Evolutionary conservation across 2,113 vertebrate genomes (phyloP), one percentile per base, ranked within the genome.

Genomic region (Hiodon tergisus): DNA sequence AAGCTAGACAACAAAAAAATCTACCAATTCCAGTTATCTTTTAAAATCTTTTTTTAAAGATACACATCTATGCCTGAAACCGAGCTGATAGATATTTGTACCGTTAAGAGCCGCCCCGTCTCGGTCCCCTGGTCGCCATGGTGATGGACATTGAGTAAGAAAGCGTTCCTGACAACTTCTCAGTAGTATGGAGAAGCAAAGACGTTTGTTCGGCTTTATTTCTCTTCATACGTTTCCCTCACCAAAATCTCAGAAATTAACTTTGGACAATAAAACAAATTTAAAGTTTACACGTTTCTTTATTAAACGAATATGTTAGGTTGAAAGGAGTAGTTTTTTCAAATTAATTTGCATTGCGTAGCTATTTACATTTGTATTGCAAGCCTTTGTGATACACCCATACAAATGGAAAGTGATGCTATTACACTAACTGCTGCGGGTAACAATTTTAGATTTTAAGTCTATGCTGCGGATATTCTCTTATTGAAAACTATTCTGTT

Each of bases 61-160:
- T 31, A 31, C 2, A 31, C 31, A 31, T 31, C 31, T 31, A 31
- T 31, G 31, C 31, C 31, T 31, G 31, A 51, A 63, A 60, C 48
- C 53, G n/a, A 55, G 51, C 62, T 52, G 9, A 17, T 53, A 46
- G 58, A 13, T 46, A 75, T 13, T 58, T 51, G n/a, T 31, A 52
- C 17, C 63, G 83, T 81, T 82, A 79, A 82, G 83, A 82, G 80
- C 75, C 75, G 76, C 77, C 83, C 81, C 76, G 78, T 82, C 74
- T 69, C 60, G 79, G 66, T 80, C 82, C 85, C 80, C 83, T 80
- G 78, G 87, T 91, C 89, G 87, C 87, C 88, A 87, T 89, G 87
- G 86, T 82, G 84, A 90, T 88, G 82, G 81, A 88, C 85, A 87
- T 86, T 80, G 81, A 81, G 78, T 82, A 83, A 88, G 79, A 82